Base-by-base conservation (phyloP, 2,888 invertebrate species). In the Brassicogethes aeneus region DNA sequence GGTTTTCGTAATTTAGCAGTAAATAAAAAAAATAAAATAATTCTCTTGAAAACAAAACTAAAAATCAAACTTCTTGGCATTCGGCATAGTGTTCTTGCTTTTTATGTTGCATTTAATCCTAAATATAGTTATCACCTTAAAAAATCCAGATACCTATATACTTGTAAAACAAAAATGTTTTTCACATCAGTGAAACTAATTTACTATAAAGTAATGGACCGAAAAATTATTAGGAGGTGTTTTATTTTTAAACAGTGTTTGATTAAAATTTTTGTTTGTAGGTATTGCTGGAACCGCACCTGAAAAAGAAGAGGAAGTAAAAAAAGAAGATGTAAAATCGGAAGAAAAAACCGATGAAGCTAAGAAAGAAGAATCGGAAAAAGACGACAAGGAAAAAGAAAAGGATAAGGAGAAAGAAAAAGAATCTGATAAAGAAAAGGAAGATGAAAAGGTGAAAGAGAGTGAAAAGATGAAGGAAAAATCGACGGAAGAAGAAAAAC, bases 231-330 rank as follows among this genome's bases (percentile, higher is more conserved):
- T n/a, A n/a, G n/a, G n/a, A n/a, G n/a, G n/a, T n/a, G n/a, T n/a
- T n/a, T n/a, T n/a, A n/a, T n/a, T n/a, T n/a, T n/a, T n/a, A n/a
- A 23, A 23, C 10, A 10, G 23, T 23, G 10, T 10, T 23, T 23
- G 10, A 23, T 23, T 23, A 7, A 10, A 23, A 7, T 23, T 7
- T 23, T 23, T 23, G 10, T 23, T 23, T 23, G 10, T n/a, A 23
- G 23, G 95, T 47, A 95, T 97, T 64, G 96, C 96, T 12, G 95
- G 95, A 32, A 61, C 60, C 23, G 57, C 53, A 13, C 60, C 61
- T 10, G 62, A 62, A 29, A 61, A 61, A 39, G 32, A 32, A 13
- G 32, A 32, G 14, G 32, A 32, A 32, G 32, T 32, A 5, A 32
- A 32, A 12, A 32, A 32, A 12, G 32, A 32, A 12, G 73, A 74